Conservation (phyloP, 2,113 vertebrate species). For the Vireo altiloquus region DNA sequence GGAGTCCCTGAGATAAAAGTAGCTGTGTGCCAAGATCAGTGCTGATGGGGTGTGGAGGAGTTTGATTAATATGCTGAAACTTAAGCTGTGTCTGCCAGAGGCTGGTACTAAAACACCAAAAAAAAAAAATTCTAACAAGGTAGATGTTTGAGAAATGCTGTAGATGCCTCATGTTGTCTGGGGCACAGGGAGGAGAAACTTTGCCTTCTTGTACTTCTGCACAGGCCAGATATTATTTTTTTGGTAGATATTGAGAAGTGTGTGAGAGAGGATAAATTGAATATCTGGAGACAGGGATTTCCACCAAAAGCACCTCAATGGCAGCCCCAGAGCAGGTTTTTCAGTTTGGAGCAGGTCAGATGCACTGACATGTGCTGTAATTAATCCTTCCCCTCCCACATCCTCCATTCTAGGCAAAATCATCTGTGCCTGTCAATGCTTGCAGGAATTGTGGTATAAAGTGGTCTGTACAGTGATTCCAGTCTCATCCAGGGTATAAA, state of each 20-base stretch:
- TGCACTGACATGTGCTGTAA: not conserved
- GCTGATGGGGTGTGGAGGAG: not conserved
- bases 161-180: not conserved
- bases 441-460: not conserved
- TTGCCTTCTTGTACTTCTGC: not conserved
- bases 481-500: not conserved
- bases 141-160: not conserved
- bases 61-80: slow-evolving; percentile 35
- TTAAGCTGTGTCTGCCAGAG: not conserved
- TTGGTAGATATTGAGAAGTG: not conserved
- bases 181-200: not conserved
- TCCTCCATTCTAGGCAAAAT: not conserved
- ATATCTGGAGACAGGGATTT: not conserved
- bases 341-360: not conserved
- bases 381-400: not conserved
- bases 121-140: not conserved
- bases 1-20: not conserved
- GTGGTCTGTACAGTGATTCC: not conserved
- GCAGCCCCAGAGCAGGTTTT: not conserved
- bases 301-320: not conserved
- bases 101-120: not conserved
- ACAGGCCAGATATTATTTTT: not conserved
- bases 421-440: not conserved
- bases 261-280: not conserved
- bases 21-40: not conserved